Percentiles rank a stretch among this genome's conserved stretches.
These are phyloP conservation scores for Chaetorhynchus papuensis DNA, from an alignment of 2,113 vertebrate species.

Conservation along the genomic window DNA sequence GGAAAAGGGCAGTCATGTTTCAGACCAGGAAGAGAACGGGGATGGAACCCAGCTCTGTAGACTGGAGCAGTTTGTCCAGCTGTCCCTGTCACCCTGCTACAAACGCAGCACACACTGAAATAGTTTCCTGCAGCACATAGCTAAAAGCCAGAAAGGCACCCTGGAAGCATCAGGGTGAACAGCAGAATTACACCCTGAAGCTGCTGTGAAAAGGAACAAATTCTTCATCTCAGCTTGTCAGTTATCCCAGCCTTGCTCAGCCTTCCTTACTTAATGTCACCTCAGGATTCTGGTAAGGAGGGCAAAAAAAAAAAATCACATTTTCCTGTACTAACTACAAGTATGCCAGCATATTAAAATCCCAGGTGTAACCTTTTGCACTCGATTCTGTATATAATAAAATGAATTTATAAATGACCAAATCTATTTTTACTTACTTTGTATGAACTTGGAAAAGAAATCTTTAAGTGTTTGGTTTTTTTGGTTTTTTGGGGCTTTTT, in stretches of 20 bases:
- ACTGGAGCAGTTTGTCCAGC: neutral
- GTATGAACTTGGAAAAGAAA: neutral
- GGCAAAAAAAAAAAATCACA: neutral
- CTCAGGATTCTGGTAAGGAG: neutral
- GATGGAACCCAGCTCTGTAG: neutral
- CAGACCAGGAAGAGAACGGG: neutral
- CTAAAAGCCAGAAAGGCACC: neutral
- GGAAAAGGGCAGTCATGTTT: conserved; percentile 13
- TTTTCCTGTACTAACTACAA: neutral
- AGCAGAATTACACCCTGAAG: neutral
- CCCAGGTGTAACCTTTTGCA: neutral
- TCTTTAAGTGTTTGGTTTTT: neutral
- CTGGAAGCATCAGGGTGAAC: neutral
- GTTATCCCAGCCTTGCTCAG: neutral
- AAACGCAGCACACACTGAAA: neutral
- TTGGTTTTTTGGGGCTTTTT: neutral
- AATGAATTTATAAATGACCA: neutral
- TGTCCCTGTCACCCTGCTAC: neutral
- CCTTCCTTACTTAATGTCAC: neutral
- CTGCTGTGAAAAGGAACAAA: neutral
- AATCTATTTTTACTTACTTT: neutral
- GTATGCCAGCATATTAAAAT: neutral
- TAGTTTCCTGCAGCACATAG: neutral
- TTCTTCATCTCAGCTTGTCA: neutral
- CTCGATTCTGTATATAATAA: neutral